phyloP scores from a whole-genome alignment of 2,113 vertebrate genomes.

The Tiliqua scincoides region DNA sequence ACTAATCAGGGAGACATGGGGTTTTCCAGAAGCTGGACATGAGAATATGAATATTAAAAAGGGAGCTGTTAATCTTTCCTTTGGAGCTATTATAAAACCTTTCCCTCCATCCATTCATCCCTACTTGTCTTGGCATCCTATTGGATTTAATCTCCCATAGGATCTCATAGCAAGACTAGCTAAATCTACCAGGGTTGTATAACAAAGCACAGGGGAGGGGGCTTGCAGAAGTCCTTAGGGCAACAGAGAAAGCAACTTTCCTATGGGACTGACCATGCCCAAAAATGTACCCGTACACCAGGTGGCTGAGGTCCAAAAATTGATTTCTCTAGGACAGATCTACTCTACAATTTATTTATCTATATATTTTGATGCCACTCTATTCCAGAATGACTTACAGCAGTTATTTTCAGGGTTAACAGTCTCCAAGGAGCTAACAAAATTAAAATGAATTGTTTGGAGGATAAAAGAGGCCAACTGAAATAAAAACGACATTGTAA shows the following conservation, averaged over 20 bases:
- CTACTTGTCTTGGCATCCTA: accelerated
- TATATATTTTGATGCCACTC: no score
- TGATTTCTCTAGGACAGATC: neutral
- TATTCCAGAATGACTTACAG: no score
- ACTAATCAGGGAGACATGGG: constrained; percentile 67
- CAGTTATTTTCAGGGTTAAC: no score
- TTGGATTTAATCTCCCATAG: constrained; percentile 67
- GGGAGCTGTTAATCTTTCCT: constrained; percentile 66
- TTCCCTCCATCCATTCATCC: constrained; percentile 32
- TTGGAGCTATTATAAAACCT: constrained; percentile 38
- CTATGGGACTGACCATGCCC: neutral
- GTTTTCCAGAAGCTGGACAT: constrained; percentile 60
- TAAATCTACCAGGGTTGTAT: constrained; percentile 70
- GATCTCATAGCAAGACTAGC: constrained; percentile 68
- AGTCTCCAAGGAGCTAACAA: no score
- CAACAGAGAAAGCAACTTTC: neutral
- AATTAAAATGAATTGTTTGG: no score
- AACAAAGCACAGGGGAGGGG: constrained; percentile 50
- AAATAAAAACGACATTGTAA: no score
- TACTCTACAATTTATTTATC: no score
- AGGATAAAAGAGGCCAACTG: no score
- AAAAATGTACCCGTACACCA: neutral
- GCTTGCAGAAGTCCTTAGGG: constrained; percentile 40
- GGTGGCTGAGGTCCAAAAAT: neutral
- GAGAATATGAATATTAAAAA: constrained; percentile 64